Base-by-base conservation (phyloP, 2,888 invertebrate species). In the Eulithis prunata region DNA sequence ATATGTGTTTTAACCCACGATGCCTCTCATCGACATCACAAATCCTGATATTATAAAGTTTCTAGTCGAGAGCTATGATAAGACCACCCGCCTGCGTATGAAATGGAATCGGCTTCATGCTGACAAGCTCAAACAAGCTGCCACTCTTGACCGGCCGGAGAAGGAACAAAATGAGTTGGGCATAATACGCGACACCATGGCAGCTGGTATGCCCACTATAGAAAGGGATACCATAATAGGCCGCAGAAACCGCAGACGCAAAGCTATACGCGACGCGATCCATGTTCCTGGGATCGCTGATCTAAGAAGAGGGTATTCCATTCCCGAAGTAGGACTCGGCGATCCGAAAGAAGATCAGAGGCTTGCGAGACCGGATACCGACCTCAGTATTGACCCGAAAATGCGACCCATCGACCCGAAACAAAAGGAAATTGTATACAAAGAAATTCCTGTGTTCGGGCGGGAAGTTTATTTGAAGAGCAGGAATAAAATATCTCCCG, bases 51-150 rank as follows among this genome's bases (percentile, higher is more conserved):
- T 80, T 0, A 84, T 85, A 58, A 83, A 81, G 57, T 85, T 85
- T 65, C 78, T 85, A 12, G 53, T 79, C n/a, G 85, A 85, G 62
- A 81, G 41, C 54, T 84, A 85, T 72, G 84, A 85, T 3, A 86
- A 82, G 66, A 82, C 82, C 52, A 72, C 79, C 0, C 70, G 80
- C 11, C 79, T 85, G 47, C 81, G 84, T 4, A 75, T 84, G 78
- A 80, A 77, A 80, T 86, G 86, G 86, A 71, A 71, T 21, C 11
- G 45, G 41, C 36, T 72, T 11, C 65, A 84, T 57, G 70, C 64
- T 36, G 75, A 79, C 0, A 78, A 78, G 59, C 65, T 85, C 11
- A 66, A 78, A 56, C 14, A 78, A 12, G 80, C 86, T 3, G 82
- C 85, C 11, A 79, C 75, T 2, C 71, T 86, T 43, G 62, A 71